Evolutionary conservation across 2,797 vertebrate species (phyloP).

Genomic region (Neopelma chrysocephalum): DNA sequence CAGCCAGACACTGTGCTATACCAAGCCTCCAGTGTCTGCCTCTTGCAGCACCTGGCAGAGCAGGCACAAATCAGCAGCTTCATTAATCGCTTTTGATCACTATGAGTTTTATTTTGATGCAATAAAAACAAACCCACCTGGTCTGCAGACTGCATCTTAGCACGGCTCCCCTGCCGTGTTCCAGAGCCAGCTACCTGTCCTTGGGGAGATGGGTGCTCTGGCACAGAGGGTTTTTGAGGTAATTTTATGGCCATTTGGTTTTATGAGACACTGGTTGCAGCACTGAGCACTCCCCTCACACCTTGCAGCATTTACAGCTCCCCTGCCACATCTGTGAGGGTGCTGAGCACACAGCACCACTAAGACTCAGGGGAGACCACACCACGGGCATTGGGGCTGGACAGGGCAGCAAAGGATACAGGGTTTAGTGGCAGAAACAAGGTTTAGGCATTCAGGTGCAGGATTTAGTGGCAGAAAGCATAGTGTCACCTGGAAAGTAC

Average conservation of each 20-base stretch:
- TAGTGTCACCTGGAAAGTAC: not conserved
- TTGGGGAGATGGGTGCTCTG: not conserved
- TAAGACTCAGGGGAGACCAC: not conserved
- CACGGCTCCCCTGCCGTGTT: accelerated
- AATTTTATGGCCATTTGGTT: not conserved
- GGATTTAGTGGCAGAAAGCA: not conserved
- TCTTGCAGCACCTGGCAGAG: not conserved
- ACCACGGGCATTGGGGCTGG: not conserved
- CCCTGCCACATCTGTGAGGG: not conserved
- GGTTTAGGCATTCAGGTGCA: not conserved
- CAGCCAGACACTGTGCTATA: not conserved
- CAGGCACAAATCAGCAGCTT: conserved; percentile 16
- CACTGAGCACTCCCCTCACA: not conserved
- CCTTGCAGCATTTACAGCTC: not conserved
- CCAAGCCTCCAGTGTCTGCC: not conserved
- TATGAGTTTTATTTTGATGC: not conserved
- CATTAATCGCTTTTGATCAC: conserved; percentile 25
- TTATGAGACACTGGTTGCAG: not conserved
- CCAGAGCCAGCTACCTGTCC: not conserved
- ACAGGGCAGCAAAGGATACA: not conserved
- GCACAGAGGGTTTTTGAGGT: not conserved
- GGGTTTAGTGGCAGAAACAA: not conserved
- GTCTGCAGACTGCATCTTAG: not conserved
- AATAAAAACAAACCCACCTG: not conserved
- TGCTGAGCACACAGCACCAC: not conserved